These are phyloP conservation scores for Glaucopsyche alexis DNA, from an alignment of 2,888 invertebrate species.

Conservation along the genomic window DNA sequence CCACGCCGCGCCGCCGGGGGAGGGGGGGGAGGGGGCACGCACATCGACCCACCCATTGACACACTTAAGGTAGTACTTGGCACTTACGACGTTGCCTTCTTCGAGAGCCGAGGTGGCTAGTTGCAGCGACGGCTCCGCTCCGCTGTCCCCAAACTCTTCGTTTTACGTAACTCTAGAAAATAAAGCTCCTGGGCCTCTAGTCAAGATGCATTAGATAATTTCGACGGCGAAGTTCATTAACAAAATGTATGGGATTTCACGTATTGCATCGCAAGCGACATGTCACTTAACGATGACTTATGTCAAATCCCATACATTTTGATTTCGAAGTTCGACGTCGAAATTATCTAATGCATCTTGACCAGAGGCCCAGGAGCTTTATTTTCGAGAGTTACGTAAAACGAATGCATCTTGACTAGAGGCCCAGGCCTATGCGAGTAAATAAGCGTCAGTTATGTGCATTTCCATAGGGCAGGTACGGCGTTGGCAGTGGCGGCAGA, in stretches of 20 bases:
- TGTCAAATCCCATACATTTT: too few relatives aligned
- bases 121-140: conserved; percentile 31
- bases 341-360: too few relatives aligned
- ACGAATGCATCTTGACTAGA: too few relatives aligned
- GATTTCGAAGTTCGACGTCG: too few relatives aligned
- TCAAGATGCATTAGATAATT: too few relatives aligned
- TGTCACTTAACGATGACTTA: too few relatives aligned
- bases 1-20: conserved; percentile 66
- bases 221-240: too few relatives aligned
- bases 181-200: neutral
- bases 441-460: conserved; percentile 35
- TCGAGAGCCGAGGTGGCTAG: conserved; percentile 44
- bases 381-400: too few relatives aligned
- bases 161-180: conserved; percentile 34
- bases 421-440: neutral
- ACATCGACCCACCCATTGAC: conserved; percentile 78
- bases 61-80: conserved; percentile 77
- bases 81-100: conserved; percentile 63
- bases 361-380: too few relatives aligned
- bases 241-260: too few relatives aligned
- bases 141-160: conserved; percentile 31
- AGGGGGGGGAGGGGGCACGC: conserved; percentile 68
- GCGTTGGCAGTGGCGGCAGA: conserved; percentile 58
- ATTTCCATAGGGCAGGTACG: conserved; percentile 46
- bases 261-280: too few relatives aligned